phyloP scores from a whole-genome alignment of 2,888 invertebrate species.

The Tinea semifulvella region DNA sequence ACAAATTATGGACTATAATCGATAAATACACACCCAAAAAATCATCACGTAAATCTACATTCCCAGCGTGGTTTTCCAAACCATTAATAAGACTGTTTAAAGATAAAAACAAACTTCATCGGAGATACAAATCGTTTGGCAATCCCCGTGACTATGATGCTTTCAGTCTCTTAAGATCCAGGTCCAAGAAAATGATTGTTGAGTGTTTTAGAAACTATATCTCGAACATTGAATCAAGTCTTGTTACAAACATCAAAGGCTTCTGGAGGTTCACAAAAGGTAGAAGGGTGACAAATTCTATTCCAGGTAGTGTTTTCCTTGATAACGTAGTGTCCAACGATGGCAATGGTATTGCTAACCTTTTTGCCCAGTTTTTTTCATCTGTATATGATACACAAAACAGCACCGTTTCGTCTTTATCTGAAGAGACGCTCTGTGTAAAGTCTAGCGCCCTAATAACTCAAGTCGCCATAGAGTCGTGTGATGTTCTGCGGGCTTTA shows the following conservation, averaged over 20 bases:
- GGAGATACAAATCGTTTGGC: background rate
- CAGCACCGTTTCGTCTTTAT: no score
- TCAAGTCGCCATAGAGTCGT: no score
- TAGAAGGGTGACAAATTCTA: background rate
- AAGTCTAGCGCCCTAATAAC: no score
- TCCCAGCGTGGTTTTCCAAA: background rate
- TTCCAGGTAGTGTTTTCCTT: background rate
- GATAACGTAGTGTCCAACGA: background rate
- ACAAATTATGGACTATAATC: no score
- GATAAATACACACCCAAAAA: background rate
- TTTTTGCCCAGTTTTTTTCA: background rate
- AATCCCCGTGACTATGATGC: slow-evolving; percentile 2
- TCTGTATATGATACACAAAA: background rate
- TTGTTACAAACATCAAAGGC: background rate
- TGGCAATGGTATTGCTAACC: background rate
- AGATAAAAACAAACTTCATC: background rate
- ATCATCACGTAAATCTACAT: background rate
- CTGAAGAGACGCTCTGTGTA: no score
- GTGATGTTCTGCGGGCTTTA: no score
- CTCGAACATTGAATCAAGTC: background rate
- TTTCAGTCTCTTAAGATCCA: background rate
- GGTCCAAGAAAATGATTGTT: background rate
- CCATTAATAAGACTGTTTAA: background rate
- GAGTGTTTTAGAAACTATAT: background rate
- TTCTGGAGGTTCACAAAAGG: background rate